Evolutionary conservation across 2,888 invertebrate genomes (phyloP), one percentile per base, ranked within the genome.

Genomic region (Noctua comes): DNA sequence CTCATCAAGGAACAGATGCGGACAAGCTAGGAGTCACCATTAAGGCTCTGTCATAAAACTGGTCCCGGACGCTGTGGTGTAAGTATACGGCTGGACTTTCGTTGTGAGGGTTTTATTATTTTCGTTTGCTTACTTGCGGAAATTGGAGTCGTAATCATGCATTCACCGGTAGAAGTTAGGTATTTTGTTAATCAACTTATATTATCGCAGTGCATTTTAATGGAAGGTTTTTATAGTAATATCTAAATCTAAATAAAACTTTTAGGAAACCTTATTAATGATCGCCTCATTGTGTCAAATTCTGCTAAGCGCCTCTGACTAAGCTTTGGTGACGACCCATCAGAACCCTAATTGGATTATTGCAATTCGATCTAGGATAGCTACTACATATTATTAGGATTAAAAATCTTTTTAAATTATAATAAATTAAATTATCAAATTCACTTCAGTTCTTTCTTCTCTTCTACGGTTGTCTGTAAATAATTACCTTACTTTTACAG

Each of bases 21-120:
- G 90, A 91, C 92, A 90, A 87, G 88, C 92, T 91, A 90, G 91
- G 86, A 91, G 91, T 92, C 89, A 90, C 93, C 88, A 93, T 93
- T 92, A 93, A 92, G 92, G 91, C 85, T 86, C 83, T 92, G 91
- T 92, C 92, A 93, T 93, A 92, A 93, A 94, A 95, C 94, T 91
- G 92, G 94, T 94, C 90, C 84, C 85, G 88, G 91, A 85, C 83
- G 91, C 89, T 69, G 71, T 84, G 81, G 68, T 78, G 93, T 93
- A 94, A 91, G 93, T 91, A 90, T 85, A 88, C 77, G 90, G 62
- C 71, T 83, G 24, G 40, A 7, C 11, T 73, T 59, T 31, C 57
- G 40, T 68, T 73, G 24, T 36, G 21, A 59, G 5, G 31, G 54
- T 69, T 84, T n/a, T 73, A 27, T 79, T 66, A 4, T 54, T 40